Evolutionary conservation across 2,888 invertebrate genomes (phyloP), one percentile per base, ranked within the genome.

Genomic region (Pristionchus entomophagus): DNA sequence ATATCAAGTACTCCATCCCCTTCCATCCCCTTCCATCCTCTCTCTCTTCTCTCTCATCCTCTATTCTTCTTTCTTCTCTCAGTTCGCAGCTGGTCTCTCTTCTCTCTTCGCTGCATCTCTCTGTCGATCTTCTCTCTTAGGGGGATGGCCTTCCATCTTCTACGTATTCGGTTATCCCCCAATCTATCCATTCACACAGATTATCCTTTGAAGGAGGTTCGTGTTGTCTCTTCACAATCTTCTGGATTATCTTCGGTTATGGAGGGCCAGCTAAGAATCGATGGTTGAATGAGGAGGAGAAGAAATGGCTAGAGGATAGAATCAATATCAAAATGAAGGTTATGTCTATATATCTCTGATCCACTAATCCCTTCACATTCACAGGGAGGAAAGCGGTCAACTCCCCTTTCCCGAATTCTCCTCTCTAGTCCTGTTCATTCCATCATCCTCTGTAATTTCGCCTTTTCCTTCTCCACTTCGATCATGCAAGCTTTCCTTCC

Each of bases 1-100:
- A 19, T 88, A 91, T 56, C 91, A 91, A 86, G 88, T 88, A 6
- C 6, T 6, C 6, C 8, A 45, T n/a, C 45, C 45, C 45, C 45
- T 45, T 45, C 45, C 45, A 45, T n/a, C 45, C 45, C 45, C 45
- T 45, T 45, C 45, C 45, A 45, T 14, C 14, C 45, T 14, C 14
- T 45, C 45, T n/a, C 32, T 17, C 17, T 17, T 73, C 29, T 45
- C 38, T 35, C n/a, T 32, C 22, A 22, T 77, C 73, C 0, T 77
- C 26, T n/a, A 77, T 41, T 77, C 0, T 10, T 77, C 45, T n/a
- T 19, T 41, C 14, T 32, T 22, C 26, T n/a, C 29, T 78, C 29
- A 78, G 78, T 78, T 78, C 19, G 78, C 78, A 6, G 45, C 26
- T 12, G 78, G 78, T 26, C n/a, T 78, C 49, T 45, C 49, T 29